Evolutionary conservation across 2,797 vertebrate species (phyloP), one percentile per base, ranked within the genome.

Genomic region (Tenualosa thibaudeaui): DNA sequence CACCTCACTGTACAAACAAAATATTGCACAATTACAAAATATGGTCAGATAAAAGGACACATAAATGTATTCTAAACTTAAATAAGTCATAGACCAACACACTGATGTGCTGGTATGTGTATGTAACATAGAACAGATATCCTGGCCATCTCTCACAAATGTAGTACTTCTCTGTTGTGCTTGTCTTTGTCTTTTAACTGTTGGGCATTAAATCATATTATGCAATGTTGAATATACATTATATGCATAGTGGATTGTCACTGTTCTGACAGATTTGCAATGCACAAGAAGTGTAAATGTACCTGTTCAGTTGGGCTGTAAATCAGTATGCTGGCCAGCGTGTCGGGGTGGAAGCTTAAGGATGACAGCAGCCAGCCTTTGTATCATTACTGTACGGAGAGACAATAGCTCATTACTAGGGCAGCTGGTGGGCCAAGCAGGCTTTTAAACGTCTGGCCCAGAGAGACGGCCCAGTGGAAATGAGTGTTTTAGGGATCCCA

Each of bases 311-410:
- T 3, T 78, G 37, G 26, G 71, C 71, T 46, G 37, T 78, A 78
- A 78, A 78, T 78, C 40, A 46, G 37, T 43, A 19, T 43, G 15
- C 71, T 22, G 71, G 17, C 37, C 19, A 19, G 71, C 15, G 71
- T 46, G 17, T 46, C 5, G 82, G 84, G 81, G 22, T 15, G 13
- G 50, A 71, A 81, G 75, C 82, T 81, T 49, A 43, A 40, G 82
- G 22, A 49, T 81, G 40, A n/a, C 37, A 12, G 12, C 15, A 12
- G 12, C 15, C 17, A 13, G 62, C 50, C 81, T 68, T 75, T 68
- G 60, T 81, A 85, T 60, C 53, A 68, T 51, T 49, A 4, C 84
- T 81, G 84, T 83, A 2, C 51, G 84, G 71, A 46, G 71, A 78
- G 40, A 78, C 40, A 78, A 22, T 46, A 78, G 71, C 71, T 46